phyloP scores from a whole-genome alignment of 1,140 invertebrate genomes.

The Hylaeus anthracinus region DNA sequence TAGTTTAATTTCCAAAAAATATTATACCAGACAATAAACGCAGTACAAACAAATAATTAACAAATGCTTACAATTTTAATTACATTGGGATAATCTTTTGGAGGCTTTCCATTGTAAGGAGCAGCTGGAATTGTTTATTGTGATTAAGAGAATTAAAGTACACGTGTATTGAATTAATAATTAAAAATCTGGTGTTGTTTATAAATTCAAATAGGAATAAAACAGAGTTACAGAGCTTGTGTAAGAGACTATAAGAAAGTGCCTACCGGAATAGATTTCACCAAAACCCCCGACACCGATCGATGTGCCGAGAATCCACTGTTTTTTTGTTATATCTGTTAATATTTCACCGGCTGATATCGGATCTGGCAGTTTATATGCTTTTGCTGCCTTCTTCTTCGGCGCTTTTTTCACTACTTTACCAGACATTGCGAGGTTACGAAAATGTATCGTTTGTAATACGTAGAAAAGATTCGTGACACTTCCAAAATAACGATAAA shows the following conservation, averaged over 20 bases:
- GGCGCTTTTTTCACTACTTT: conserved; percentile 73
- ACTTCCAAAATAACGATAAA: background rate
- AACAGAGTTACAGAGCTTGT: background rate
- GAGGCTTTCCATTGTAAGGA: conserved; percentile 78
- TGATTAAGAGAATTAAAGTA: background rate
- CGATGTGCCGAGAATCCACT: conserved; percentile 92
- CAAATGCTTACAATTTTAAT: conserved; percentile 88
- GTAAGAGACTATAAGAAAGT: background rate
- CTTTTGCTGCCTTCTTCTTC: conserved; percentile 84
- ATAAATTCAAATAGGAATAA: background rate
- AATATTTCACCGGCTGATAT: conserved; percentile 89
- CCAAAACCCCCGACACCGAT: conserved; percentile 97
- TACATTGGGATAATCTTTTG: conserved; percentile 84
- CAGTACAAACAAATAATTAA: background rate
- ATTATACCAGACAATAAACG: conserved; percentile 7
- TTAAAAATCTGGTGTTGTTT: no score
- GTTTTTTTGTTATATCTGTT: conserved; percentile 86
- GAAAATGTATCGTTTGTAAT: background rate
- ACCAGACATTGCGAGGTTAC: conserved; percentile 70
- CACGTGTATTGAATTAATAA: background rate
- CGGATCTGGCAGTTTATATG: conserved; percentile 88
- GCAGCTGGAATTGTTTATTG: conserved; percentile 76
- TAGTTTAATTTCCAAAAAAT: conserved; percentile 35
- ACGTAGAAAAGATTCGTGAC: background rate
- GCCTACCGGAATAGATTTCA: conserved; percentile 90